phyloP scores from a whole-genome alignment of 2,797 vertebrate species.

The Eupleurogrammus muticus region DNA sequence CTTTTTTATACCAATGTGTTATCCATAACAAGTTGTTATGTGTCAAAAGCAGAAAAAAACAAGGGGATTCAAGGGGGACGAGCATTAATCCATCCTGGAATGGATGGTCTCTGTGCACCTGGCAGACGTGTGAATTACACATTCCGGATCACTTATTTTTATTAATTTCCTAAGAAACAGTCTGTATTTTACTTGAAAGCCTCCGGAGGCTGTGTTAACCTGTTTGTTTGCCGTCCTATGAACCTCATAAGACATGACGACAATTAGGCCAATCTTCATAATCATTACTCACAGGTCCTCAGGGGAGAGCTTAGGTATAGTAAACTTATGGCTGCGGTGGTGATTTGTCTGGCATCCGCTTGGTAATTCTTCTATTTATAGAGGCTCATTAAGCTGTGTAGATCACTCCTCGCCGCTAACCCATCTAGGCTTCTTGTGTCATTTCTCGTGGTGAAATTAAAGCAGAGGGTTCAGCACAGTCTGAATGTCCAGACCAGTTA shows the following conservation, averaged over 20 bases:
- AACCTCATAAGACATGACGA: constrained; percentile 47
- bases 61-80: constrained; percentile 71
- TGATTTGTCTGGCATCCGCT: constrained; percentile 69
- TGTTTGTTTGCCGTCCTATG: constrained; percentile 56
- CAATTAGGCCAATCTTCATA: constrained; percentile 71
- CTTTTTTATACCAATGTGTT: too few species aligned
- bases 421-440: constrained; percentile 48
- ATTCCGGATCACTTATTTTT: constrained; percentile 39
- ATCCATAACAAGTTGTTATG: constrained; percentile 23
- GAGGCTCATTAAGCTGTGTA: constrained; percentile 76
- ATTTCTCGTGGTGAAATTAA: constrained; percentile 78
- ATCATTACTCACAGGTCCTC: constrained; percentile 63
- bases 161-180: constrained; percentile 31
- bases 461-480: constrained; percentile 71
- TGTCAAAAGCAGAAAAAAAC: constrained; percentile 84
- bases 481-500: constrained; percentile 78
- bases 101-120: constrained; percentile 78
- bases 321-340: constrained; percentile 48
- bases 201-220: constrained; percentile 37
- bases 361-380: constrained; percentile 75
- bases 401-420: constrained; percentile 64
- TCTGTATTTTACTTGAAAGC: constrained; percentile 19
- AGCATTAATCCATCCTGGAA: constrained; percentile 69
- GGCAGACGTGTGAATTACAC: constrained; percentile 76
- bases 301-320: constrained; percentile 50